These are phyloP conservation scores for Sinocyclocheilus anshuiensis DNA, from an alignment of 2,113 vertebrate genomes.

Conservation along the genomic window DNA sequence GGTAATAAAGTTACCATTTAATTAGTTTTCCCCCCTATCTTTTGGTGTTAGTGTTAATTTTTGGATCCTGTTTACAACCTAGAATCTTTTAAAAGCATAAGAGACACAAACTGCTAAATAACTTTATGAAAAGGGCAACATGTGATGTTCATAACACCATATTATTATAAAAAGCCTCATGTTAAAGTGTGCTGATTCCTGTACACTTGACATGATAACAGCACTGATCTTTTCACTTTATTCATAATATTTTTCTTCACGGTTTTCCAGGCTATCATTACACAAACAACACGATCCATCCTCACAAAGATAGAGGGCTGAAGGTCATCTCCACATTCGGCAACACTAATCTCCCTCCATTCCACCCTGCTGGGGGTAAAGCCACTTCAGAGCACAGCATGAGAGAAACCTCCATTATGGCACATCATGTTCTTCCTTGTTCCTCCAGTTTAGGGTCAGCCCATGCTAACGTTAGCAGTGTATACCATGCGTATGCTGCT, in stretches of 20 bases:
- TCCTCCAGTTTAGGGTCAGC: conserved; percentile 62
- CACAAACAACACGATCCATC: background rate
- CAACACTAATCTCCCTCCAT: conserved; percentile 41
- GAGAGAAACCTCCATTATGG: conserved; percentile 62
- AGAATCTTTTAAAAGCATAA: background rate
- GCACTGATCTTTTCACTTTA: conserved; percentile 29
- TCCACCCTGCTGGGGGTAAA: conserved; percentile 15
- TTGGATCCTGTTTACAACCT: background rate
- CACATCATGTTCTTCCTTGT: conserved; percentile 63
- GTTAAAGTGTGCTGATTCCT: background rate
- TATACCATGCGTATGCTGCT: conserved; percentile 65
- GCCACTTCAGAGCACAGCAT: conserved; percentile 52
- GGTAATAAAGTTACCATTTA: too few relatives aligned
- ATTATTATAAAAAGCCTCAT: conserved; percentile 1
- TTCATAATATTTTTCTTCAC: conserved; percentile 22
- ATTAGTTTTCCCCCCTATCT: too few relatives aligned
- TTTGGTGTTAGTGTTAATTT: background rate
- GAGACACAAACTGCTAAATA: background rate
- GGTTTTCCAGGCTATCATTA: conserved; percentile 26
- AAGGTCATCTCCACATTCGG: conserved; percentile 30
- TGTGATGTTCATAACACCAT: background rate
- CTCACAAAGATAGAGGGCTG: conserved; percentile 26
- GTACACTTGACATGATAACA: background rate
- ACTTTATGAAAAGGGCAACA: background rate
- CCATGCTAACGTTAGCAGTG: conserved; percentile 64